Percentiles rank a stretch among this genome's conserved stretches.
These are phyloP conservation scores for Aspidiotus rigidus DNA, from an alignment of 2,888 invertebrate species.

Conservation along the genomic window DNA sequence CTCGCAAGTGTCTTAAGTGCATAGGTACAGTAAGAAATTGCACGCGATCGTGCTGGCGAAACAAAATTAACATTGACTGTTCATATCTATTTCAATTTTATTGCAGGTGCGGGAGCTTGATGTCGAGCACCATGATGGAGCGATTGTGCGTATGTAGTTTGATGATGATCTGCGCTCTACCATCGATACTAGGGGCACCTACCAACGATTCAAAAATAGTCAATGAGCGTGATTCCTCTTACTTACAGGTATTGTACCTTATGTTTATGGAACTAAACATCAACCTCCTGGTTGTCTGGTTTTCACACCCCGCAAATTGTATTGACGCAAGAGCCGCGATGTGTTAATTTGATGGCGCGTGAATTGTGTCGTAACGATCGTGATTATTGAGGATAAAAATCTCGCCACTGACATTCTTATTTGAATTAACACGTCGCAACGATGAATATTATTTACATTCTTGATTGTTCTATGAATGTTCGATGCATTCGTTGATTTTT, in stretches of 20 bases:
- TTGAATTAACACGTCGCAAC: not conserved
- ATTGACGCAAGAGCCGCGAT: slow-evolving; percentile 1
- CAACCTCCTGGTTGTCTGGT: not conserved
- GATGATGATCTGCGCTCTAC: not conserved
- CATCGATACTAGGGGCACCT: not conserved
- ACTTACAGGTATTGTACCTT: slow-evolving; percentile 17
- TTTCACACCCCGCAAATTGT: not conserved
- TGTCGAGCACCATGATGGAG: not conserved
- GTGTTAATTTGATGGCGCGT: not conserved
- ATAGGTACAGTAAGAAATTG: too few relatives aligned
- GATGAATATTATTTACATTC: not conserved
- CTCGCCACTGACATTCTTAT: not conserved
- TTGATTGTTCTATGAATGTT: too few relatives aligned
- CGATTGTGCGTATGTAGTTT: not conserved
- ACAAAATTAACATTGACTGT: too few relatives aligned
- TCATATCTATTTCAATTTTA: not conserved
- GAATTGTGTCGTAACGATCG: slow-evolving; percentile 2
- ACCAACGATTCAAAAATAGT: not conserved
- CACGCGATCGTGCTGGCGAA: too few relatives aligned
- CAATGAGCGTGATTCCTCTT: slow-evolving; percentile 19
- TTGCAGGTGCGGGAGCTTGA: slow-evolving; percentile 3
- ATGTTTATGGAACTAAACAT: not conserved
- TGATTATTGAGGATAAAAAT: not conserved
- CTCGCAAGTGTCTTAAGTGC: too few relatives aligned
- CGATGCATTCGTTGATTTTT: too few relatives aligned